Evolutionary conservation across 1,140 invertebrate genomes (phyloP).

Genomic region (Agrypnia vestita): DNA sequence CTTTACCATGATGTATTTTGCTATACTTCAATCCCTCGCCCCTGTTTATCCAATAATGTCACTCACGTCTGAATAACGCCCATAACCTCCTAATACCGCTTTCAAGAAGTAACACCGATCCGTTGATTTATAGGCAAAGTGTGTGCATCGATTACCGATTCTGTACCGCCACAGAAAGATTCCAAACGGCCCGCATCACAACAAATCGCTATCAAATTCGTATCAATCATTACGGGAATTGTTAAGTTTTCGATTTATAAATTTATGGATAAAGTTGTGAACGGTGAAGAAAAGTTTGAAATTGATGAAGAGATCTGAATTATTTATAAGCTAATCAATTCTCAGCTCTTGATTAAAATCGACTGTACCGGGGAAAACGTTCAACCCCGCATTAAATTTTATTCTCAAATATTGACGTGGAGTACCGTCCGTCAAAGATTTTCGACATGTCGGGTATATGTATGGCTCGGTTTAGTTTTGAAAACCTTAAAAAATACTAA

Average conservation of each 20-base stretch:
- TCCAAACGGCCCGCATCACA: not conserved
- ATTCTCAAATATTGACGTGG: no score
- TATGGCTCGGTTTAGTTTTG: no score
- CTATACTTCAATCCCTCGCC: not conserved
- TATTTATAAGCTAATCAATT: constrained; percentile 37
- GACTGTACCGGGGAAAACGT: not conserved
- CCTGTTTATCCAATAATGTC: constrained; percentile 30
- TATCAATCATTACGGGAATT: constrained; percentile 31
- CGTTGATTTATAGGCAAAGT: constrained; percentile 7
- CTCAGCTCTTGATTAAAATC: constrained; percentile 23
- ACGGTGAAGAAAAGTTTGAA: constrained; percentile 13
- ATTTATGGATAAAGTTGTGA: constrained; percentile 42
- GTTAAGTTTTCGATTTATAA: constrained; percentile 24
- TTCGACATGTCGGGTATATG: no score
- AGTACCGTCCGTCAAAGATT: no score
- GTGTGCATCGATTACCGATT: not conserved
- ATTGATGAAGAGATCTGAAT: constrained; percentile 42
- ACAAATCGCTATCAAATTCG: constrained; percentile 14
- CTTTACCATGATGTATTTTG: constrained; percentile 54
- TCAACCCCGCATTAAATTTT: no score
- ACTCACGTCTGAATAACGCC: not conserved
- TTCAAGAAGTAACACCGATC: not conserved
- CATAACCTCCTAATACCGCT: constrained; percentile 15
- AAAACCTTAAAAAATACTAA: no score
- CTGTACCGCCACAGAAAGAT: not conserved